Base-by-base conservation (phyloP, 2,797 vertebrate species). In the Galaxias olidus region DNA sequence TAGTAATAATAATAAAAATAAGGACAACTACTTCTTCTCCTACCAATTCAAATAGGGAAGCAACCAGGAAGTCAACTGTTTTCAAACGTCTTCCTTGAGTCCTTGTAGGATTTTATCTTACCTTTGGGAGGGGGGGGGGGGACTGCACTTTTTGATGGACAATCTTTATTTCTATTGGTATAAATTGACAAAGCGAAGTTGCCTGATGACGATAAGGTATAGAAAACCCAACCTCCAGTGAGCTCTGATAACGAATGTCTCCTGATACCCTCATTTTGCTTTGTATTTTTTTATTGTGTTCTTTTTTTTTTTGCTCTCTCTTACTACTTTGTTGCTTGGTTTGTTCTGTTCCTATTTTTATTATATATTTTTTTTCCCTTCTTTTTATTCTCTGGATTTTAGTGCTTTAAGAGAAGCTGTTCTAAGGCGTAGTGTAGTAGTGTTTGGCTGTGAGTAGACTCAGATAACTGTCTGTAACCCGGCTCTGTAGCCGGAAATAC, bases 61-160 rank as follows among this genome's bases (percentile, higher is more conserved):
- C 30, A 86, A 87, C 87, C 87, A 85, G 88, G 87, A 78, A 76
- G 83, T 83, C 87, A 81, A 80, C 88, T 90, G 87, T 81, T 88
- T 90, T 87, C 87, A 90, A 79, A 87, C 9, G 88, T 92, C 90
- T 93, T 92, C 91, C 90, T 91, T 69, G 78, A 82, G 84, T 88
- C 83, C 88, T 91, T 86, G 69, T 78, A 89, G 86, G 87, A 88
- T 91, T 91, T 89, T 90, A 89, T 87, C 89, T 87, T 91, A 85
- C 41, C 47, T 61, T 61, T 50, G 46, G 46, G 47, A 46, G 14
- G 11, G 66, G 53, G 68, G 79, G 69, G 60, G 87, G 86, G 83
- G 90, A 90, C 90, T 91, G 92, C 92, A 93, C 91, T 93, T 93
- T 93, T 92, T 92, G 91, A 93, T 93, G 91, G 92, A 93, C 92